These are phyloP conservation scores for Sycophaga agraensis DNA, from an alignment of 1,140 invertebrate species.

Conservation along the genomic window DNA sequence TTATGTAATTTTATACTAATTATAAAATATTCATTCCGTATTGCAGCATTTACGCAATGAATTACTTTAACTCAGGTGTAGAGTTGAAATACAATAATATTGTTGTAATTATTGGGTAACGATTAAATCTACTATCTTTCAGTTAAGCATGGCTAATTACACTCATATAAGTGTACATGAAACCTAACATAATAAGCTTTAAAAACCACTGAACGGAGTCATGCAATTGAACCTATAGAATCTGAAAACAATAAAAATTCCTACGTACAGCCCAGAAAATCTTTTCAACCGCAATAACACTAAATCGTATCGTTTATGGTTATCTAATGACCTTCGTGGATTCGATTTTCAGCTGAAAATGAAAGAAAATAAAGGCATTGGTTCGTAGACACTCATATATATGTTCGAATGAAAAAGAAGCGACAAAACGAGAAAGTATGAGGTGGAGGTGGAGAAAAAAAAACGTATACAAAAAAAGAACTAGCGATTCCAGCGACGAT, in stretches of 20 bases:
- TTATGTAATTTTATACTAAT: too few species aligned
- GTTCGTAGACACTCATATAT: neutral
- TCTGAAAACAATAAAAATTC: constrained; percentile 28
- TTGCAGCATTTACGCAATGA: too few species aligned
- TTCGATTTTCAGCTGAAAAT: constrained; percentile 26
- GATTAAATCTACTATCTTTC: neutral
- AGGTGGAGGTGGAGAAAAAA: constrained; percentile 9
- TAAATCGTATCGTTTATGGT: constrained; percentile 27
- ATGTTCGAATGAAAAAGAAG: neutral
- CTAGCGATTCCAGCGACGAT: constrained; percentile 27
- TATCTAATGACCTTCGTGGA: constrained; percentile 25
- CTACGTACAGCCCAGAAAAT: neutral
- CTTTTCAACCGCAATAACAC: constrained; percentile 27
- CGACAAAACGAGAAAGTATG: neutral
- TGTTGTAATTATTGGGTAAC: neutral
- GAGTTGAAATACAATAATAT: too few species aligned
- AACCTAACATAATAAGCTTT: constrained; percentile 4
- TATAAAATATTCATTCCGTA: too few species aligned
- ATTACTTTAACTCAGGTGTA: too few species aligned
- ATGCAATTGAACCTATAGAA: constrained; percentile 17
- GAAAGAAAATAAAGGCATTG: constrained; percentile 24
- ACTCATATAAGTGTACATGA: neutral
- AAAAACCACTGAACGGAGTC: constrained; percentile 20
- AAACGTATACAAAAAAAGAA: constrained; percentile 11
- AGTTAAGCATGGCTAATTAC: constrained; percentile 9